phyloP scores from a whole-genome alignment of 2,888 invertebrate species.

The Cyclophora punctaria region DNA sequence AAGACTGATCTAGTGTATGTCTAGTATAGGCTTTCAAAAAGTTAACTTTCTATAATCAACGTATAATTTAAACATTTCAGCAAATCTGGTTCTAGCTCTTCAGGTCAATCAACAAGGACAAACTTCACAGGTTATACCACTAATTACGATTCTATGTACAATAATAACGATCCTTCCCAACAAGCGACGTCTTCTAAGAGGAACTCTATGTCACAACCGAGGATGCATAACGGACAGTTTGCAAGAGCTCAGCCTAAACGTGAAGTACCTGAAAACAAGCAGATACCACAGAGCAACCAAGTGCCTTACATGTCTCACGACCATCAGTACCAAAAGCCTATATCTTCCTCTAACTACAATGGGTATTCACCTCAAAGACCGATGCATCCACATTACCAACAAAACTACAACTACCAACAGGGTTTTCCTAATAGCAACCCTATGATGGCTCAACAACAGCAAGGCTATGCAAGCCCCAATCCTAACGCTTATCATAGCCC shows the following conservation, averaged over 20 bases:
- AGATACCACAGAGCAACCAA: constrained; percentile 27
- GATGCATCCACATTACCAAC: constrained; percentile 53
- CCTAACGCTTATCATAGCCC: constrained; percentile 59
- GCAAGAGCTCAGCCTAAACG: constrained; percentile 49
- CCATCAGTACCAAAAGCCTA: constrained; percentile 65
- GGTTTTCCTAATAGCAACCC: constrained; percentile 48
- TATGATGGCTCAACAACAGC: constrained; percentile 45
- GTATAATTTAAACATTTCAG: constrained; percentile 35
- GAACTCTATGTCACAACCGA: constrained; percentile 52
- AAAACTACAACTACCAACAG: constrained; percentile 58
- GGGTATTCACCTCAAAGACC: constrained; percentile 58
- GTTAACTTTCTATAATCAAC: constrained; percentile 1
- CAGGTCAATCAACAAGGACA: constrained; percentile 64
- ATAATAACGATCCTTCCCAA: constrained; percentile 52
- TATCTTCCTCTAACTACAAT: constrained; percentile 40
- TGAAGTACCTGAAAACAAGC: constrained; percentile 45
- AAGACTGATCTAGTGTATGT: too few relatives aligned
- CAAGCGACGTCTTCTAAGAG: constrained; percentile 54
- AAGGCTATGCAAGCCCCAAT: constrained; percentile 55
- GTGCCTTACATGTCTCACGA: constrained; percentile 62
- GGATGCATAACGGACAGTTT: constrained; percentile 58
- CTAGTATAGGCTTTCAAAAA: not conserved
- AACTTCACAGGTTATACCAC: constrained; percentile 65
- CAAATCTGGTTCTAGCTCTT: constrained; percentile 70
- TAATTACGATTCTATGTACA: constrained; percentile 65